Percentiles rank a stretch among this genome's conserved stretches.
phyloP scores from a whole-genome alignment of 1,140 invertebrate genomes.

The Drosophila nigromelanica region DNA sequence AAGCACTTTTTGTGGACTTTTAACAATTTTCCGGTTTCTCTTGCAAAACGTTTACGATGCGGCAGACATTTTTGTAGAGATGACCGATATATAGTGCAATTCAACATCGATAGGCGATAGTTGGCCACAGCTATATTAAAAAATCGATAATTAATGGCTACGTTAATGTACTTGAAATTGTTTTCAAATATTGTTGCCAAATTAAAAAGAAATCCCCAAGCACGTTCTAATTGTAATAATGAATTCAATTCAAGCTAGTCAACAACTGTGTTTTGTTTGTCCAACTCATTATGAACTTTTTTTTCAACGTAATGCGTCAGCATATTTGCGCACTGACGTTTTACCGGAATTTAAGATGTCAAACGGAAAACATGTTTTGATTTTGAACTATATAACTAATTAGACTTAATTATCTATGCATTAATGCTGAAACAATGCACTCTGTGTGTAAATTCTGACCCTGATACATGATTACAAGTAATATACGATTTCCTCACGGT shows the following conservation, averaged over 20 bases:
- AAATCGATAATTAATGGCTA: constrained; percentile 13
- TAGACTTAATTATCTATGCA: constrained; percentile 22
- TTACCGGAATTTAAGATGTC: constrained; percentile 12
- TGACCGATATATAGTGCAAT: constrained; percentile 13
- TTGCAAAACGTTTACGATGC: constrained; percentile 72
- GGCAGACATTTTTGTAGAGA: constrained; percentile 69
- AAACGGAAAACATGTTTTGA: constrained; percentile 25
- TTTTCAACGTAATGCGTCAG: constrained; percentile 47
- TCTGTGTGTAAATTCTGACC: constrained; percentile 33
- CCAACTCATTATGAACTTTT: constrained; percentile 43
- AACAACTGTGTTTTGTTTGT: constrained; percentile 42
- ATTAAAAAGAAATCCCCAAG: constrained; percentile 30
- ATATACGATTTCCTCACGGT: constrained; percentile 32
- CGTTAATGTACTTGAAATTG: constrained; percentile 2
- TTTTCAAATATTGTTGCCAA: constrained; percentile 19
- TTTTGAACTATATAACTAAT: constrained; percentile 10
- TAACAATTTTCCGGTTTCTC: constrained; percentile 51
- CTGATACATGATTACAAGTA: constrained; percentile 30
- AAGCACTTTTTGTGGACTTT: constrained; percentile 44
- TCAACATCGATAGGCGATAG: constrained; percentile 24
- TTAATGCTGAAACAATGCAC: constrained; percentile 20
- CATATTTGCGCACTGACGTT: constrained; percentile 31
- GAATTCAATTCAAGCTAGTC: constrained; percentile 33
- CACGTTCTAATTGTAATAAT: constrained; percentile 40
- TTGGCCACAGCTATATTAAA: background rate